Evolutionary conservation across 2,888 invertebrate genomes (phyloP).

Genomic region (Himalopsyche anomala): DNA sequence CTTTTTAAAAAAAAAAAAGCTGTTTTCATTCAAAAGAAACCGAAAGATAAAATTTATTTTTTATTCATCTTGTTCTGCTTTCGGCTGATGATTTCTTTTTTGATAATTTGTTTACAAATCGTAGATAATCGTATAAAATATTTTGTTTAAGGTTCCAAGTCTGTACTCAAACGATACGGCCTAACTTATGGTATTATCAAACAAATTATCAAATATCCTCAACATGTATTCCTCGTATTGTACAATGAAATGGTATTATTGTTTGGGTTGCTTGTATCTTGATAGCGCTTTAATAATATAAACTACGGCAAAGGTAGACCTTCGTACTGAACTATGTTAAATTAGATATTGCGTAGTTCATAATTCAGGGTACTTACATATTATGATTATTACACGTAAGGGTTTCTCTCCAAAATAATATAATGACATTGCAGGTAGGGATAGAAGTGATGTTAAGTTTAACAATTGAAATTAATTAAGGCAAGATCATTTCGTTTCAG

Average conservation of each 20-base stretch:
- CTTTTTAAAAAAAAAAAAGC: too few relatives aligned
- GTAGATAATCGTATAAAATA: neutral
- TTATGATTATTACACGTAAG: constrained; percentile 30
- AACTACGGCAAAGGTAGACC: constrained; percentile 23
- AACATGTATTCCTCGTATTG: constrained; percentile 4
- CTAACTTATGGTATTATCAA: constrained; percentile 8
- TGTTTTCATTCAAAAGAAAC: too few relatives aligned
- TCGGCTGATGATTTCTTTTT: too few relatives aligned
- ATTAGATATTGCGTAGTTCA: constrained; percentile 16
- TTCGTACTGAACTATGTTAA: constrained; percentile 4
- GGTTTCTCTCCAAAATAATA: constrained; percentile 16
- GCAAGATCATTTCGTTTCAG: too few relatives aligned
- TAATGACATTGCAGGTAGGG: constrained; percentile 8
- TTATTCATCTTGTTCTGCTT: too few relatives aligned
- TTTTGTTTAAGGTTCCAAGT: neutral
- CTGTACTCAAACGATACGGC: neutral
- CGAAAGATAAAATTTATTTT: too few relatives aligned
- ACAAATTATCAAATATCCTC: constrained; percentile 11
- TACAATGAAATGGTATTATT: constrained; percentile 20
- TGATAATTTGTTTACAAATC: too few relatives aligned
- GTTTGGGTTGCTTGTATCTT: constrained; percentile 24
- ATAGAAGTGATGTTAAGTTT: neutral
- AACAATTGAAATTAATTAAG: too few relatives aligned
- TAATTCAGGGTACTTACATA: constrained; percentile 11
- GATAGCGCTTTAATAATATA: constrained; percentile 7